Evolutionary conservation across 2,888 invertebrate species (phyloP), one percentile per base, ranked within the genome.

Genomic region (Hybos culiciformis): DNA sequence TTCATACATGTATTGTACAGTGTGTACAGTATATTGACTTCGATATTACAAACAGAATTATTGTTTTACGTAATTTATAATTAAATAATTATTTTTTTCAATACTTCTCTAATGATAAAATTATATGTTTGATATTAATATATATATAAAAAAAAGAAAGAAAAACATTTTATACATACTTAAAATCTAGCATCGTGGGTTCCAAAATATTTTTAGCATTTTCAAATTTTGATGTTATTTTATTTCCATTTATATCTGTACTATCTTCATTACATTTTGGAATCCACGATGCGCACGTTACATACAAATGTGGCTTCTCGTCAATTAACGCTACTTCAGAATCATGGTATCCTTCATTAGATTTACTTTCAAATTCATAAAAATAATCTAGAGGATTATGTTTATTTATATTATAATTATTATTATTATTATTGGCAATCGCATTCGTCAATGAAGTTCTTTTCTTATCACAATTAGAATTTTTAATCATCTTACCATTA

Each of bases 231-330:
- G 29, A 29, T n/a, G 12, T 29, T 29, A 29, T n/a, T 34, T 12
- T 17, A 18, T 9, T 18, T 14, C 21, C 14, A 36, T 36, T 36
- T 36, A 21, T 21, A 29, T 20, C 29, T 20, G 14, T 14, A 26
- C 19, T 21, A 24, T 12, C 21, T 21, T 19, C 23, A 14, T 37
- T 65, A 57, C 66, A 83, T 70, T 82, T 82, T 60, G 81, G 80
- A 59, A 80, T 79, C 83, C 82, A 83, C 56, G 79, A 78, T 54
- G 73, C 70, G 61, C 80, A 74, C 46, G 80, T 77, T 55, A 79
- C 74, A 66, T 81, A 81, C 50, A 81, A 73, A 52, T 80, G 76
- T 42, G 81, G 80, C 62, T 57, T 40, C 60, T 51, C 42, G 23
- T 51, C 47, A 23, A 44, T 39, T 26, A 50, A 42, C 19, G 47